Base-by-base conservation (phyloP, 1,140 invertebrate genomes). In the Tribolium castaneum region DNA sequence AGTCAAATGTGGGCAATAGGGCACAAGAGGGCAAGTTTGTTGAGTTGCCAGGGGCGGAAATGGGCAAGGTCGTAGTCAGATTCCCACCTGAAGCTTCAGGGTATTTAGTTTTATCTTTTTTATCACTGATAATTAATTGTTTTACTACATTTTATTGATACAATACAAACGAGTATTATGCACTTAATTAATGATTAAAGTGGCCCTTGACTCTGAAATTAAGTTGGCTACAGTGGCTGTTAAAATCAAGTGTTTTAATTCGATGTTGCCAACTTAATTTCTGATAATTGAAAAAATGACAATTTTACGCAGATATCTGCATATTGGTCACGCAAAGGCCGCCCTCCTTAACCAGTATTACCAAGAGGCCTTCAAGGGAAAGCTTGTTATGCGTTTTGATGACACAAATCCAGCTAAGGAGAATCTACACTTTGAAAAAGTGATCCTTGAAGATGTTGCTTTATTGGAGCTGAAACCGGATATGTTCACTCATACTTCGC, bases 351-450 rank as follows among this genome's bases (percentile, higher is more conserved):
- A 99, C 89, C 97, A 99, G 84, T 96, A 99, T 88, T 99, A 99
- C 85, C 96, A 99, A 78, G 90, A 96, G 84, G 89, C 91, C 10
- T 99, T 99, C 87, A 90, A 99, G 85, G 99, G 99, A 0, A 95
- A 95, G 86, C 90, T 99, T 0, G 96, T 99, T 70, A 98, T 99
- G 97, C 90, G 99, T 82, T 99, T 99, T 89, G 99, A 99, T 90
- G 99, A 99, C 85, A 99, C 99, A 5, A 99, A 99, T 89, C 99
- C 99, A 35, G 98, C 97, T 3, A 99, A 99, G 86, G 99, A 99
- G 86, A 97, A 98, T 85, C 94, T 94, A n/a, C 95, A 99, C 82
- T 99, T 98, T 90, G 99, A 99, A 87, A 92, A 98, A 89, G 97
- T 99, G 0, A 99, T 99, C 82, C 87, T 99, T 14, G 95, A 99